Evolutionary conservation across 2,113 vertebrate genomes (phyloP).

Genomic region (Tupaia chinensis): DNA sequence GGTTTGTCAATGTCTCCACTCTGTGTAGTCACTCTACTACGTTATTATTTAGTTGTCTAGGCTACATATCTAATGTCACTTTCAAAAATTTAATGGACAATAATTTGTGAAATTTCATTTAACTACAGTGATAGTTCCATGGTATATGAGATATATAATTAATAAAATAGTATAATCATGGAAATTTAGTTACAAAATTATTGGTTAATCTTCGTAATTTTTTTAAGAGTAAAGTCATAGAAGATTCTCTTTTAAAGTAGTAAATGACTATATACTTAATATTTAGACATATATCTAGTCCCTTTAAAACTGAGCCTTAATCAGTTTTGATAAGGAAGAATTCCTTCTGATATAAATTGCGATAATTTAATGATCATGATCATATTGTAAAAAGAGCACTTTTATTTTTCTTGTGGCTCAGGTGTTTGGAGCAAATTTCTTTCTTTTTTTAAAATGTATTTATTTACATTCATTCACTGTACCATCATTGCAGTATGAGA

Average conservation of each 20-base stretch:
- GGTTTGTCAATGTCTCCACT: neutral
- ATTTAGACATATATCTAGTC: neutral
- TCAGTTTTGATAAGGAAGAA: slow-evolving; percentile 12
- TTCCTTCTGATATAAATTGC: neutral
- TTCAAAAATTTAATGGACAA: slow-evolving; percentile 35
- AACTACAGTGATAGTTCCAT: neutral
- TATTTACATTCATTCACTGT: too few species aligned
- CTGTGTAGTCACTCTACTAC: neutral
- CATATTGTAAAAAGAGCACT: neutral
- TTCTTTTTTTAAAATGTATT: too few species aligned
- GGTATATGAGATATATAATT: neutral
- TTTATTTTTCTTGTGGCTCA: too few species aligned
- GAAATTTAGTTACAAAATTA: slow-evolving; percentile 41
- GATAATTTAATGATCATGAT: slow-evolving; percentile 12
- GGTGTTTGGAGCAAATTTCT: too few species aligned
- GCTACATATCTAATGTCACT: neutral
- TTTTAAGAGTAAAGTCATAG: neutral
- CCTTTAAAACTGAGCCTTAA: neutral
- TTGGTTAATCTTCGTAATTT: slow-evolving; percentile 9
- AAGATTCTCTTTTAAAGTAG: slow-evolving; percentile 39
- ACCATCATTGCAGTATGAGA: too few species aligned
- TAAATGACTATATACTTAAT: slow-evolving; percentile 26
- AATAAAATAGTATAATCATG: slow-evolving; percentile 1
- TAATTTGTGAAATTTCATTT: slow-evolving; percentile 29
- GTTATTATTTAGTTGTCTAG: neutral